Evolutionary conservation across 2,888 invertebrate species (phyloP), one percentile per base, ranked within the genome.

Genomic region (Drosophila demipolita): DNA sequence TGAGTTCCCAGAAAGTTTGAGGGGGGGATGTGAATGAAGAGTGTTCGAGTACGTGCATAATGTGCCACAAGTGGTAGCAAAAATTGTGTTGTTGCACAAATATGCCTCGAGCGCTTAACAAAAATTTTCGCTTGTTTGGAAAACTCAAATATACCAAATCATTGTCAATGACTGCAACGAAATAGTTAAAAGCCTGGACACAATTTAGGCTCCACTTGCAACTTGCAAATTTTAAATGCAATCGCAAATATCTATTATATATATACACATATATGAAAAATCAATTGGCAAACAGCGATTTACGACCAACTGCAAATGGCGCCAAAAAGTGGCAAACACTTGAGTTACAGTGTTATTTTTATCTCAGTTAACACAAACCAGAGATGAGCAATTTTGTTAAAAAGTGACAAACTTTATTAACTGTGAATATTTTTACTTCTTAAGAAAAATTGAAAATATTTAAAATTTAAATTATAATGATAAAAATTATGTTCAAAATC

Each of bases 21-120:
- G 42, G 55, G 11, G 23, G 23, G 52, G 20, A 32, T 17, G n/a
- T 26, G 64, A 32, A 20, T 45, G 45, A 15, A 45, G 15, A 15
- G 23, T 15, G 15, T 45, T 12, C 45, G 54, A 9, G 26, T 32
- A 32, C 6, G 5, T 55, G n/a, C 49, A 50, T 48, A 50, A 40
- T 78, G 68, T 64, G 85, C 85, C 82, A 72, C 72, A 87, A 76
- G 80, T 82, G 69, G 79, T 66, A 75, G 55, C 42, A 35, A 54
- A 67, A 71, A 63, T 61, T 53, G 61, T 35, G 66, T 52, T 69
- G 40, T 70, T 67, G 60, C 72, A 63, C 68, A 63, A 66, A 71
- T 71, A 29, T 62, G 83, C 59, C 69, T 33, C 12, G 57, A 62
- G 49, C 48, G 45, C 49, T 50, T 38, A 68, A 58, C 52, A 61